Evolutionary conservation across 2,113 vertebrate species (phyloP).

Genomic region (Nibea albiflora): DNA sequence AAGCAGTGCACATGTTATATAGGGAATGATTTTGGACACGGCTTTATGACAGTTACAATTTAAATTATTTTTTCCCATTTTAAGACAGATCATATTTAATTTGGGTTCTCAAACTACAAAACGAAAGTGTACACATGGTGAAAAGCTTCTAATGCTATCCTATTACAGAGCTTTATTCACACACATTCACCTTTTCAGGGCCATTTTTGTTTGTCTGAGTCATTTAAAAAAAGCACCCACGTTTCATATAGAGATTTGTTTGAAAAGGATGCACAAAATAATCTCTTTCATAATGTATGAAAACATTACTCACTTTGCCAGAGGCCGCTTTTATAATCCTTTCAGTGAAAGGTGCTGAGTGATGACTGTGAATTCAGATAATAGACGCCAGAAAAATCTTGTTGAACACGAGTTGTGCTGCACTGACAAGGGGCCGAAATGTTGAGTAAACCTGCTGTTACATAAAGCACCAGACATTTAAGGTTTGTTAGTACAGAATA

Average conservation of each 20-base stretch:
- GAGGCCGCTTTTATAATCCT: neutral
- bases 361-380: neutral
- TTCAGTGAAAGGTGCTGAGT: neutral
- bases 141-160: neutral
- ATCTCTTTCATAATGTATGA: constrained; percentile 1
- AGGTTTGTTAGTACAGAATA: neutral
- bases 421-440: neutral
- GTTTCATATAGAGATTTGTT: neutral
- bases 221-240: neutral
- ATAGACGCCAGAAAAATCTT: neutral
- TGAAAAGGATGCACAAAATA: neutral
- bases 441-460: neutral
- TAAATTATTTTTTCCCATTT: neutral
- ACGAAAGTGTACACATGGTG: neutral
- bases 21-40: neutral
- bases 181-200: neutral
- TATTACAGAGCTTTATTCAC: neutral
- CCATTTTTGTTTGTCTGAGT: neutral
- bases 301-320: neutral
- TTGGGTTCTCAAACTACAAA: neutral
- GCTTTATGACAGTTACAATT: neutral
- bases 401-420: neutral
- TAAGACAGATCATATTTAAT: neutral
- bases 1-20: too few relatives aligned
- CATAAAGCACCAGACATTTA: neutral